These are phyloP conservation scores for Tetramorium parvispinum DNA, from an alignment of 1,140 invertebrate species.

Conservation along the genomic window DNA sequence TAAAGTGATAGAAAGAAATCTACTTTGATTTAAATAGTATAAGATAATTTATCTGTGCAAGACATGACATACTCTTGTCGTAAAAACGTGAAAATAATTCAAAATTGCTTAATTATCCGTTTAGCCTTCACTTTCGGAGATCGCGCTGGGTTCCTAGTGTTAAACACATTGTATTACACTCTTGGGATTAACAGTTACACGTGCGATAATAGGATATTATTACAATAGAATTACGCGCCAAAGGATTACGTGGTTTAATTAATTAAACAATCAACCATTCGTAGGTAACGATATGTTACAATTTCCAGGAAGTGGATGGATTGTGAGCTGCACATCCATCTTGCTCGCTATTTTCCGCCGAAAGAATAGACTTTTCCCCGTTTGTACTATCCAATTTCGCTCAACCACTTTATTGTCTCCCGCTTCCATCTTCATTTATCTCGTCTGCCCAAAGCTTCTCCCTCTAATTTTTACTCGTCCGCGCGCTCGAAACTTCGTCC, in stretches of 20 bases:
- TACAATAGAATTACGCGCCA: slow-evolving; percentile 47
- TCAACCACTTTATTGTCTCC: slow-evolving; percentile 34
- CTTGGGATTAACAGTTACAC: slow-evolving; percentile 39
- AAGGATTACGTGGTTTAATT: slow-evolving; percentile 41
- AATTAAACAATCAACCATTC: slow-evolving; percentile 47
- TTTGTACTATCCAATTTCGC: slow-evolving; percentile 46
- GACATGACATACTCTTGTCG: not conserved
- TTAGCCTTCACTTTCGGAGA: slow-evolving; percentile 9
- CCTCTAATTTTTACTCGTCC: slow-evolving; percentile 19
- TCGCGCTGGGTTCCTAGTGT: slow-evolving; percentile 1
- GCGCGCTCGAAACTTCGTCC: not conserved
- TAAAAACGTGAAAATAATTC: not conserved
- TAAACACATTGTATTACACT: slow-evolving; percentile 31
- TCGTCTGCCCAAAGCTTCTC: not conserved
- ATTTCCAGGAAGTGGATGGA: slow-evolving; percentile 23
- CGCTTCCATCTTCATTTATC: slow-evolving; percentile 53
- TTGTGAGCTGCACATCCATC: slow-evolving; percentile 20
- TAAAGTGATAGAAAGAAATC: not conserved
- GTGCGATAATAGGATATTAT: slow-evolving; percentile 24
- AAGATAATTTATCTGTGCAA: not conserved
- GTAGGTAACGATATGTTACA: slow-evolving; percentile 15
- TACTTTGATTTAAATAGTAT: not conserved
- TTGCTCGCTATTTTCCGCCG: not conserved
- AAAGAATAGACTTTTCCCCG: slow-evolving; percentile 16
- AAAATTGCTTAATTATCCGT: not conserved